Evolutionary conservation across 2,888 invertebrate genomes (phyloP), one percentile per base, ranked within the genome.

Genomic region (Dysmachus trigonus): DNA sequence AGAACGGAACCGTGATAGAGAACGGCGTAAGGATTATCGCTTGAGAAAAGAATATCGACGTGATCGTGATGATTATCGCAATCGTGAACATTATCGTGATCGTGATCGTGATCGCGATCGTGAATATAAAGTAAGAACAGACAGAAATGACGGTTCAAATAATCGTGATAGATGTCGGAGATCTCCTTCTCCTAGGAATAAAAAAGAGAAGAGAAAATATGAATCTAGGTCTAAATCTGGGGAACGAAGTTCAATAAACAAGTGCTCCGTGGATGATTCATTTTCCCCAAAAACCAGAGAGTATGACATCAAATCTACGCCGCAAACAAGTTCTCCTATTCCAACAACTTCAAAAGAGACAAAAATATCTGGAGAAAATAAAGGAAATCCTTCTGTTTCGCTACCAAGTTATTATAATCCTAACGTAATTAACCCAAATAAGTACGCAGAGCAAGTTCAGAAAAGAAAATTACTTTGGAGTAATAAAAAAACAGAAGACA

Each of bases 391-490:
- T 6, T 30, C 74, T 0, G 86, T 88, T 79, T 77, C 88, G 22
- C 91, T 94, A 86, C 96, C 96, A 5, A 94, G 95, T 85, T 97
- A 95, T 91, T 96, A 95, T 90, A 96, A 96, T 91, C 95, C 96
- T 0, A 93, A 94, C 47, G 94, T 95, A 27, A 94, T 96, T 73
- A 95, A 95, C 90, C 94, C 96, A 62, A 94, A 95, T 87, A 96
- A 96, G 90, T 96, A 98, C 90, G 95, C 97, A 7, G 96, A 98
- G 89, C 97, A 97, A 92, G 95, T 98, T 88, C 97, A 98, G 90
- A 98, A 98, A 91, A 94, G 98, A 83, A 98, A 98, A 92, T 93
- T 98, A 83, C 93, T 99, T 27, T 99, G 99, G 98, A 95, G 96
- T 2, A 95, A 96, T 89, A 97, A 96, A 92, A 95, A 93, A 87